Evolutionary conservation across 1,140 invertebrate genomes (phyloP), one percentile per base, ranked within the genome.

Genomic region (Drosophila santomea): DNA sequence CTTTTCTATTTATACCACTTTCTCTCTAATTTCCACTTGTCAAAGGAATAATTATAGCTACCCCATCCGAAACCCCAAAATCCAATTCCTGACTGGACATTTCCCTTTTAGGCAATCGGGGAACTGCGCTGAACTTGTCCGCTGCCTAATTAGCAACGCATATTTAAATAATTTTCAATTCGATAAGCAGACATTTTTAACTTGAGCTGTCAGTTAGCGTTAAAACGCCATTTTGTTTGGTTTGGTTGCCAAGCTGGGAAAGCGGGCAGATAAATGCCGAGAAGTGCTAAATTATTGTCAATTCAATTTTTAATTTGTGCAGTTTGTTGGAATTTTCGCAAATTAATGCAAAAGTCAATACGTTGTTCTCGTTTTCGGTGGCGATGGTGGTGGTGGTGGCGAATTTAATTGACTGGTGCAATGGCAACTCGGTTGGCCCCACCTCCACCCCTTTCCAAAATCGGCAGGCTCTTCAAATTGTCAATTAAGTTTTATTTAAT

Each of bases 401-500:
- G 48, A 61, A 56, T 72, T 73, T 84, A 89, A 89, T 89, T 89
- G 85, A 89, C 86, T 90, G 83, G 62, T 85, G 76, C 83, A 79
- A 12, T 66, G 47, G 15, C 43, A 48, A 36, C 28, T n/a, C 35
- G 8, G 4, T 3, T 10, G 6, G 4, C 4, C 10, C 28, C 35
- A 8, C 4, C 4, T 11, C 12, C 14, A 20, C 20, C 20, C 20
- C 20, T 2, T 20, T 20, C 20, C 20, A 20, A 50, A 41, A 41
- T 28, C 36, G 36, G 61, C 41, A 28, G 71, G 62, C 83, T 79
- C 77, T 80, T 90, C 88, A 67, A 86, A 86, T 88, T 90, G 86
- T 90, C 86, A 90, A 90, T 90, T 90, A 90, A 90, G 88, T 88
- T 90, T 90, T 90, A 90, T 90, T 90, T 90, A 90, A 88, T 90